Base-by-base conservation (phyloP, 2,113 vertebrate species). In the Tupaia tana region DNA sequence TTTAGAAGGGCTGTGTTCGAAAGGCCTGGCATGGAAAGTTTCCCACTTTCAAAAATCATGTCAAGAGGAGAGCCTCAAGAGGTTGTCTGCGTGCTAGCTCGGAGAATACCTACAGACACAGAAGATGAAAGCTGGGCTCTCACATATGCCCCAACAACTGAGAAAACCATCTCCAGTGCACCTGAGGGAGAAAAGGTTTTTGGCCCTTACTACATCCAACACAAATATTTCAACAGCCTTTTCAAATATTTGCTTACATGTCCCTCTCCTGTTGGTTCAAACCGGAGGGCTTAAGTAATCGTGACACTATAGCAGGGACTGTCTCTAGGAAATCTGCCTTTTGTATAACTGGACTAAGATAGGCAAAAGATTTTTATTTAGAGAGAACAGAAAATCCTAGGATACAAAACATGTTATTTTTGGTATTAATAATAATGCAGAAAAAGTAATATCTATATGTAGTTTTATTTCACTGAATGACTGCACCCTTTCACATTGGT, bases 291-390 rank as follows among this genome's bases (percentile, higher is more conserved):
- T 71, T 54, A 86, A 64, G 43, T 52, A 61, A 61, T 24, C 0
- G 0, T 73, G 79, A 74, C 20, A 27, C 25, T 12, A 67, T 11
- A 63, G 70, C 0, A 0, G 0, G 54, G 0, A 80, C 9, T 43
- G 27, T 58, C 24, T 18, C 25, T 27, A 63, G 52, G 82, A 90
- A 96, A 79, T 13, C 29, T 78, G 70, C 67, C 77, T 11, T 9
- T 0, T 3, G 56, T 56, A 61, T 63, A 29, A 18, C 0, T 14
- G 64, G 63, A 10, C 27, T 78, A 7, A 27, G 34, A 7, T 73
- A 63, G 69, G 61, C 34, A 67, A 86, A 24, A 22, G 87, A 43
- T 12, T 1, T 25, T 92, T 73, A 87, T 91, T 94, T 69, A 67
- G 54, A 7, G 34, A 78, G 71, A 80, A 69, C 0, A 0, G 29